Conservation (phyloP, 1,140 invertebrate species). For the Pseudomyrmex sp. region DNA sequence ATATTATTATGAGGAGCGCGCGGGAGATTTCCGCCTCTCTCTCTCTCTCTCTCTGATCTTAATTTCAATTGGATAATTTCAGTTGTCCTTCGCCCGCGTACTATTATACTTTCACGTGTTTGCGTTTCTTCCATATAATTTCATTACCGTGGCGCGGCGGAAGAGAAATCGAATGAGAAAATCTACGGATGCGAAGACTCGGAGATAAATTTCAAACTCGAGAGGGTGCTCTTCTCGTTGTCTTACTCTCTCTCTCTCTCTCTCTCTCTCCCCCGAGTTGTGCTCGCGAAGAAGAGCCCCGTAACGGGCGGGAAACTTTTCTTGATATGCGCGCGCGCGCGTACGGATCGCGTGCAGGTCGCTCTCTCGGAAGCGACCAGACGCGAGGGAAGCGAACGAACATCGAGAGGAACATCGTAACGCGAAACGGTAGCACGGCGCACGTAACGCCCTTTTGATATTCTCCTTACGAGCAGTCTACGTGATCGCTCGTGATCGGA, state of each 20-base stretch:
- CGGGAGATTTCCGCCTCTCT: background rate
- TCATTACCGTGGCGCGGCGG: conserved; percentile 1
- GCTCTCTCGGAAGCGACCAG: background rate
- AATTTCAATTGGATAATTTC: conserved; percentile 4
- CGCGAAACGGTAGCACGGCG: conserved; percentile 37
- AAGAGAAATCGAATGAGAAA: background rate
- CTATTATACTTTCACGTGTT: background rate
- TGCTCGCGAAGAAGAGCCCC: background rate
- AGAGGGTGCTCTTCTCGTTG: background rate
- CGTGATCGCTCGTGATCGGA: conserved; percentile 67
- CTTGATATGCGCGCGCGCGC: conserved; percentile 36
- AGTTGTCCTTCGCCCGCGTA: background rate
- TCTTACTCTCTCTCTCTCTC: conserved; percentile 29
- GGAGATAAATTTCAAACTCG: conserved; percentile 33
- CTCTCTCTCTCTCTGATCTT: background rate
- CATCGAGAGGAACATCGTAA: background rate
- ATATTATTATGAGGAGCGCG: no score
- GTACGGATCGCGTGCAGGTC: background rate
- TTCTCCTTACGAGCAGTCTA: conserved; percentile 63
- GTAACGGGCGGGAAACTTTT: conserved; percentile 46
- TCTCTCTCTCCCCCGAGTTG: background rate
- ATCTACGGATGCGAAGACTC: conserved; percentile 4
- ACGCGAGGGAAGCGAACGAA: background rate
- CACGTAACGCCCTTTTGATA: conserved; percentile 71
- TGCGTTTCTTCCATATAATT: background rate